A percentile compares a stretch with the other conserved stretches of the same genome.
phyloP scores from a whole-genome alignment of 2,113 vertebrate species.

The Tragelaphus strepsiceros region DNA sequence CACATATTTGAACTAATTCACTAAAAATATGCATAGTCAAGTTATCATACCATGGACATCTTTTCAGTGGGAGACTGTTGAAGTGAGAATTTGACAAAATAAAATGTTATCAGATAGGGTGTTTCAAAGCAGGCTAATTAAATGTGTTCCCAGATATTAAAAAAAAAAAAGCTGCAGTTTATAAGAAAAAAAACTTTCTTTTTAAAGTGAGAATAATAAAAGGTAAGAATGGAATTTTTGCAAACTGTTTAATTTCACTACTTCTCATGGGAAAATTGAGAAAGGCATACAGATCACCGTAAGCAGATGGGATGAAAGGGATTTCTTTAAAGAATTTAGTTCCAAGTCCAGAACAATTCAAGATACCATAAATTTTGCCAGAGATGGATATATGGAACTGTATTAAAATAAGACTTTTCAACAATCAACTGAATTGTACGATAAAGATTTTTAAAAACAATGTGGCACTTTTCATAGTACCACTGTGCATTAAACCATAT shows the following conservation, averaged over 20 bases:
- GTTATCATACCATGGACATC: not conserved
- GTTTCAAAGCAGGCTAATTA: not conserved
- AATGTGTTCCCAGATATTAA: not conserved
- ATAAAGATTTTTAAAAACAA: not conserved
- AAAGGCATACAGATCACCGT: not conserved
- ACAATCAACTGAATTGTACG: not conserved
- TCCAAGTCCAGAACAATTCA: not conserved
- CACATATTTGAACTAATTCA: not conserved
- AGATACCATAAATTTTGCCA: not conserved
- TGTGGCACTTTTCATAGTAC: not conserved
- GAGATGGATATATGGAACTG: not conserved
- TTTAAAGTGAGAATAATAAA: not conserved
- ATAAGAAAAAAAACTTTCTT: not conserved
- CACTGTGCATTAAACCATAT: not conserved
- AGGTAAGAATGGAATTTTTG: not conserved
- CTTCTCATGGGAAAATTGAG: not conserved
- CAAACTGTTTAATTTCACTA: not conserved
- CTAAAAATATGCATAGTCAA: not conserved
- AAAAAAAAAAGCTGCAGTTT: not conserved
- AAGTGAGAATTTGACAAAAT: slow-evolving; percentile 14
- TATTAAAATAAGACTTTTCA: not conserved
- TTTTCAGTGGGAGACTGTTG: not conserved
- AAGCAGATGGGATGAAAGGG: not conserved
- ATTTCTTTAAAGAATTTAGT: not conserved
- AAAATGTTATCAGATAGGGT: not conserved